Evolutionary conservation across 2,888 invertebrate species (phyloP).

Genomic region (Nephrotoma guestfalica): DNA sequence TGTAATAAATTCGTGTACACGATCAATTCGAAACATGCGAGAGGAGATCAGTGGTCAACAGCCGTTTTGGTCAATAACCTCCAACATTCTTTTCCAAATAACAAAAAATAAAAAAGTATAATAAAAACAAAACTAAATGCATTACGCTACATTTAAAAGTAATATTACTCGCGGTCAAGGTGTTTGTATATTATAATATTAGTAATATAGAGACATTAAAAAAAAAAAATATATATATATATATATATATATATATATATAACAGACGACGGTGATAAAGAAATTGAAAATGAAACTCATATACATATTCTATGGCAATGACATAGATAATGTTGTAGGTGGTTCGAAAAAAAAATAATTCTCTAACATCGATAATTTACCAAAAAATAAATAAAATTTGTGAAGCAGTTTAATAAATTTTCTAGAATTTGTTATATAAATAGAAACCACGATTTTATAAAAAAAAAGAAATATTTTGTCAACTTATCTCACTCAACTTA

Average conservation of each 20-base stretch:
- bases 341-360: not conserved
- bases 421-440: not conserved
- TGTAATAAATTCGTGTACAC: not conserved
- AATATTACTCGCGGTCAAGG: not conserved
- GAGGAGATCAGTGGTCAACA: not conserved
- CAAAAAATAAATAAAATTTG: not conserved
- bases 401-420: not conserved
- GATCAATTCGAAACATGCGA: not conserved
- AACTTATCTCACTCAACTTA: not conserved
- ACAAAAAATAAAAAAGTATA: not conserved
- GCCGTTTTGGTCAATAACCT: not conserved
- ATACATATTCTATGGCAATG: not conserved
- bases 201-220: not conserved
- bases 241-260: too few species aligned
- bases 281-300: not conserved
- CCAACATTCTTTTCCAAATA: not conserved
- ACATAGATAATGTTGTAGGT: not conserved
- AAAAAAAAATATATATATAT: too few species aligned
- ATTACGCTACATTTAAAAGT: not conserved
- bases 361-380: not conserved
- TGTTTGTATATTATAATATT: not conserved
- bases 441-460: not conserved
- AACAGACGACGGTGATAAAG: not conserved
- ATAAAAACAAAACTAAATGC: not conserved
- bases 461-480: not conserved